Base-by-base conservation (phyloP, 2,113 vertebrate genomes). In the Myrmecobius fasciatus region DNA sequence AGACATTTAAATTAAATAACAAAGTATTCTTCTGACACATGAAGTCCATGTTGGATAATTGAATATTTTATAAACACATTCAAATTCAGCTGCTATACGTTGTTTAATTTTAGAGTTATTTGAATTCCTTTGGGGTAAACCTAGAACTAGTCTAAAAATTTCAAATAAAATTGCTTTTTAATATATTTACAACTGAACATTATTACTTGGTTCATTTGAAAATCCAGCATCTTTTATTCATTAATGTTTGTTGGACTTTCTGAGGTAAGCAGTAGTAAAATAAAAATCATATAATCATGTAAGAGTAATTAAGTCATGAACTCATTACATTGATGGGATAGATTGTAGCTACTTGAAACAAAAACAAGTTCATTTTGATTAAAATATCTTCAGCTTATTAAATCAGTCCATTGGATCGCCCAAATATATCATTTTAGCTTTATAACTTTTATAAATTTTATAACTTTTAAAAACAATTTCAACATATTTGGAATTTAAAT, bases 261-360 rank as follows among this genome's bases (percentile, higher is more conserved):
- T 94, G 47, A 28, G 92, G 90, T 53, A 96, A 94, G 36, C 11
- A 95, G 92, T 97, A 97, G 96, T 97, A 97, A 98, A 98, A 98
- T 93, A 97, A 98, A 97, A 51, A 98, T 94, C 91, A 95, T 43
- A 24, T 97, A 97, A 96, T 49, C 94, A 98, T 96, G 96, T 96
- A 97, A 97, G 95, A 97, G 97, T 98, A 98, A 98, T 96, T 96
- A 97, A 94, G 94, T 97, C 9, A 0, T 97, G 97, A 98, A 95
- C 94, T 96, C 97, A 97, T 98, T 98, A 96, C 47, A 89, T 31
- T 98, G 97, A 99, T 98, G 94, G 53, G 98, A 94, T 96, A 49
- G 89, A 94, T 28, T 54, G 12, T 83, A 96, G 53, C 89, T 97
- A 94, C 92, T 51, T 95, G 95, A 96, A 98, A 97, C n/a, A 98